Base-by-base conservation (phyloP, 2,797 vertebrate genomes). In the Rhinophrynus dorsalis region DNA sequence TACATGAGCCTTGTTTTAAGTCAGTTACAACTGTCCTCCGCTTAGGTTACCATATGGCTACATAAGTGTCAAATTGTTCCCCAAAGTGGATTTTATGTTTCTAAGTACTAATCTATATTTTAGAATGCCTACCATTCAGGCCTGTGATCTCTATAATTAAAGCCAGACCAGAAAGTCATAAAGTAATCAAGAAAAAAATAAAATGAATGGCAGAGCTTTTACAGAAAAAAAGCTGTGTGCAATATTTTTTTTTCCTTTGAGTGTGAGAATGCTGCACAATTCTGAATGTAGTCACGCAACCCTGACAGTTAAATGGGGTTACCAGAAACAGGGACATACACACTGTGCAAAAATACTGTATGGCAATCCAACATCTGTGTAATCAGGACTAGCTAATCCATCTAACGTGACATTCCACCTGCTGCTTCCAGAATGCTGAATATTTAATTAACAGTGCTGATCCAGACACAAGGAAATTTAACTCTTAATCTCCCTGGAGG, bases 201-300 rank as follows among this genome's bases (percentile, higher is more conserved):
- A n/a, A n/a, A n/a, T n/a, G 50, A 29, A 64, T 40, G 56, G 37
- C 15, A 47, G 13, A 17, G 40, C 18, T 29, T 54, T 70, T 71
- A 64, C 40, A 71, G 68, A 50, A 56, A 50, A 38, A 38, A 48
- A 64, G 50, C 50, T 35, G 27, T 35, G n/a, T 21, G 57, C 56
- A 52, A 48, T 48, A 37, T n/a, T n/a, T 37, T 57, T 62, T 64
- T 30, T 50, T 48, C 67, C 51, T 57, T 47, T 71, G 29, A 70
- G 55, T 55, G 50, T 37, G 30, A 48, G 32, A 71, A 57, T 21
- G 32, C 64, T 63, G 68, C 60, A 48, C 32, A 38, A 45, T 20
- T 26, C 27, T 26, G 18, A 21, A 17, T 20, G 68, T 27, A 40
- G 57, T 69, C 68, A 71, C 60, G 50, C 52, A 40, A 57, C 11